Base-by-base conservation (phyloP, 2,113 vertebrate species). In the Pitta sordida region DNA sequence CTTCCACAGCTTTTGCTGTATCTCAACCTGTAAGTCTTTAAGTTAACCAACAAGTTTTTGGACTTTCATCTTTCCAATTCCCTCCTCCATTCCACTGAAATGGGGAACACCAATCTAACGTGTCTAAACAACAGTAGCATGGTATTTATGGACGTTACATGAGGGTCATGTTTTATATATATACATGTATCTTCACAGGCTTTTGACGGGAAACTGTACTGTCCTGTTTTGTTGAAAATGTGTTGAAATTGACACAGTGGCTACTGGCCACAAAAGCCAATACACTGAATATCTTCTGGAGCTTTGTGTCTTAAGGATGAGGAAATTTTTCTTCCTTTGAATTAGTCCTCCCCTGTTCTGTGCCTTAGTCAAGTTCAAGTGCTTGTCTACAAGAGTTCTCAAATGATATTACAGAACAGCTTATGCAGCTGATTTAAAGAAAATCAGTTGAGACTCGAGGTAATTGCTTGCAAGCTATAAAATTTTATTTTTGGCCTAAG, bases 1-100 rank as follows among this genome's bases (percentile, higher is more conserved):
- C 0, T 0, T 0, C 0, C 32, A 12, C 5, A 69, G 29, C 1
- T 65, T 83, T 78, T 69, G 16, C 6, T 65, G 19, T 37, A 4
- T n/a, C 14, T 46, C 19, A 37, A 15, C 9, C 3, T 30, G 3
- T 34, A 19, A 65, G 2, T n/a, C 15, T 75, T 41, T 46, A 32
- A 27, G 22, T 39, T 41, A 53, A 6, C 6, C 37, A 15, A 14
- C 8, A 17, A 78, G 8, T 15, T 92, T 80, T 56, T 4, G 7
- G 19, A 20, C 15, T 59, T 88, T 49, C 44, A 64, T 3, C 7
- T 8, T 80, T 76, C 19, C 21, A 36, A 0, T 37, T 59, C 16
- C 62, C n/a, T 80, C 36, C 15, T 10, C 24, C 14, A n/a, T n/a
- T n/a, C n/a, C n/a, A n/a, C n/a, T n/a, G n/a, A n/a, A n/a, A n/a